Conservation (phyloP, 2,797 vertebrate species). For the Pachyuromys duprasi region DNA sequence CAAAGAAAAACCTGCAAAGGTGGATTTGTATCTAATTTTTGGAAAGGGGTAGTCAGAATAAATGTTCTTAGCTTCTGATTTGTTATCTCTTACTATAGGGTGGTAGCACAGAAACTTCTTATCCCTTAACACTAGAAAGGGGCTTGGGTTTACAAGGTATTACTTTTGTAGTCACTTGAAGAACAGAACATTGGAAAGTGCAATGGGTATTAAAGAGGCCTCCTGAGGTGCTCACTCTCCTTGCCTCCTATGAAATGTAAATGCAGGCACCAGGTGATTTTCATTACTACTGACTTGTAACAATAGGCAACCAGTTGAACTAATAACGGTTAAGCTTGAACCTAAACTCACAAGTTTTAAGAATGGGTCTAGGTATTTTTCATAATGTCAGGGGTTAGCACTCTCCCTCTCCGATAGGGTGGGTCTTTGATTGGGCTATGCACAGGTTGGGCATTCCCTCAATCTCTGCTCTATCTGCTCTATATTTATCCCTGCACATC, state of each 20-base stretch:
- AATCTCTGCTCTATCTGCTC: too few species aligned
- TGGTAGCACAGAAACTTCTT: not conserved
- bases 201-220: not conserved
- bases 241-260: not conserved
- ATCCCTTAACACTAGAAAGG: not conserved
- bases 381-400: too few species aligned
- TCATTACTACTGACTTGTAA: not conserved
- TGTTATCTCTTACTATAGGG: not conserved
- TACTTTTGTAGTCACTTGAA: not conserved
- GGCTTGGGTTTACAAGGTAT: not conserved
- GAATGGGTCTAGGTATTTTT: not conserved
- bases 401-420: too few species aligned
- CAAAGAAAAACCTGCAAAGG: not conserved
- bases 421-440: too few species aligned
- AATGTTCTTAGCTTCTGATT: not conserved
- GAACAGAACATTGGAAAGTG: not conserved
- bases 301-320: not conserved
- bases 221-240: too few species aligned
- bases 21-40: not conserved
- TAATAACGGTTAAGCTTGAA: not conserved
- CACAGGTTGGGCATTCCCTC: too few species aligned
- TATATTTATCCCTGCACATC: too few species aligned
- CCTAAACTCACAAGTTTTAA: not conserved
- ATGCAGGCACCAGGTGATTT: not conserved
- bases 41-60: not conserved